phyloP scores from a whole-genome alignment of 2,888 invertebrate species.

The Troilus luridus region DNA sequence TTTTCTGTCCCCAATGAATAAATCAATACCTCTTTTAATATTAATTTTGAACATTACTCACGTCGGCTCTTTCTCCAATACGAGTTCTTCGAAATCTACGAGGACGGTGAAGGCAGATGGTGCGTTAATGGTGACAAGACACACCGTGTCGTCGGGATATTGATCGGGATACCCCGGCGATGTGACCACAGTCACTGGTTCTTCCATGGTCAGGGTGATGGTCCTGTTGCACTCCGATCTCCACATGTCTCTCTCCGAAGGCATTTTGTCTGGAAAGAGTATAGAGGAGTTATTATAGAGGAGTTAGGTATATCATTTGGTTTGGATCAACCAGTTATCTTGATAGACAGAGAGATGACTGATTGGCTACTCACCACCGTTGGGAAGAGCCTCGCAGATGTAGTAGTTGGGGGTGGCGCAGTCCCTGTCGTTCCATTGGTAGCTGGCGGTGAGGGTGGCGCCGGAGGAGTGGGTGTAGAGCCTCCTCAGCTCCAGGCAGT shows the following conservation, averaged over 20 bases:
- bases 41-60: conserved; percentile 71
- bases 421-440: conserved; percentile 87
- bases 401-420: conserved; percentile 82
- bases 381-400: conserved; percentile 78
- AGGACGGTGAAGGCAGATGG: conserved; percentile 80
- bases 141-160: conserved; percentile 84
- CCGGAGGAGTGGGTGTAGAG: conserved; percentile 74
- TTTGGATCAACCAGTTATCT: too few species aligned
- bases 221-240: conserved; percentile 78
- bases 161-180: conserved; percentile 86
- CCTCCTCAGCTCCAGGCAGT: conserved; percentile 84
- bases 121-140: conserved; percentile 79
- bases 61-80: conserved; percentile 84
- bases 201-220: conserved; percentile 76
- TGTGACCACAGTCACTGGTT: conserved; percentile 78
- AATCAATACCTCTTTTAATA: too few species aligned
- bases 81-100: conserved; percentile 82
- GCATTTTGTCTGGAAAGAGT: conserved; percentile 59
- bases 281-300: background rate
- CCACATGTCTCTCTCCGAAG: conserved; percentile 46
- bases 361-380: conserved; percentile 59
- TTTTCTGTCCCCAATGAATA: too few species aligned
- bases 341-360: too few species aligned
- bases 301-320: too few species aligned
- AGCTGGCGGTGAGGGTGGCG: conserved; percentile 72